Base-by-base conservation (phyloP, 1,140 invertebrate genomes). In the Antheraea mylitta region DNA sequence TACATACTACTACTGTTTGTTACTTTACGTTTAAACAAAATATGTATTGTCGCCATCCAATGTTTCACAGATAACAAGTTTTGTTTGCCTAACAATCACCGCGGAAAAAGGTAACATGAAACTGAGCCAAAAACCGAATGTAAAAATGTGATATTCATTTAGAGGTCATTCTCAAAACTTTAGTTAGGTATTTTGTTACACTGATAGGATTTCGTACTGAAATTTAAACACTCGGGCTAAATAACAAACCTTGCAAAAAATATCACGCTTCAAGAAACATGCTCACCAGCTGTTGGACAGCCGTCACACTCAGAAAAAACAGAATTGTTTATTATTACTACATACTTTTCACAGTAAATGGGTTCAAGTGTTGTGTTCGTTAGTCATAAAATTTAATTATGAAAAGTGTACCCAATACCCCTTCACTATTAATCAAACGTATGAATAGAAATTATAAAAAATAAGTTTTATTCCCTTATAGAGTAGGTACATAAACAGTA, bases 381-480 rank as follows among this genome's bases (percentile, higher is more conserved):
- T 60, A 7, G 65, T 30, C 8, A 59, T 53, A 66, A 30, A 30
- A 69, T 36, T 67, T 61, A 37, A 61, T 59, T 66, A 53, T 71
- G 64, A 75, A 71, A 69, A 63, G 62, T 67, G 60, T 71, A 53
- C 37, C 58, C 38, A 6, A 16, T n/a, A 66, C 22, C 64, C 60
- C 45, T 59, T 66, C 22, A 38, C 69, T 67, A 85, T 85, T 73
- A 86, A 86, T 89, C 84, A 85, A 79, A 77, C 67, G 69, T 82
- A 79, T 82, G 79, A 87, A 87, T 83, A 79, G 76, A 79, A 82
- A 79, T 79, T 75, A 80, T 90, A 90, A 90, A 90, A 90, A 88
- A 85, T 80, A 80, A 80, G 80, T 87, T 87, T 85, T 83, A 86
- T 83, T 81, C 79, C 78, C 76, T 78, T 85, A 85, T 85, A 86